Evolutionary conservation across 2,797 vertebrate genomes (phyloP), one percentile per base, ranked within the genome.

Genomic region (Xenopus petersii): DNA sequence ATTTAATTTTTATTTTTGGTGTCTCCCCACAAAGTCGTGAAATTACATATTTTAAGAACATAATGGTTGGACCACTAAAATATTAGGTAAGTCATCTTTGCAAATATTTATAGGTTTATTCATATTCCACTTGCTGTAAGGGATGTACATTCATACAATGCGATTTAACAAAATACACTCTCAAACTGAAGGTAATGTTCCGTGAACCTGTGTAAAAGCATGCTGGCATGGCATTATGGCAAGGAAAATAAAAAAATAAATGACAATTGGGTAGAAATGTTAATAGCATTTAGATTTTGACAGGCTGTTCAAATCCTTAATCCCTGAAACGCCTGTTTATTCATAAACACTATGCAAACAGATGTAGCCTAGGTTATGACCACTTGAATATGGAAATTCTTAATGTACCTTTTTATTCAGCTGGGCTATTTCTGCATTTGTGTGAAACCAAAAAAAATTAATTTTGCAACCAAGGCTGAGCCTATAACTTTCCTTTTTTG

Each of bases 81-180:
- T 74, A 83, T 74, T 64, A 0, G 2, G 89, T 92, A 91, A 93
- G 93, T 91, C 89, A 68, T 81, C 68, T 84, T 85, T 96, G 96
- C 94, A 98, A 98, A 97, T 96, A 94, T 95, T 96, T 94, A 96
- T 94, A 96, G 93, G 94, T 98, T 98, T 98, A 98, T 98, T 98
- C 93, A 94, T 96, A 95, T 94, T 93, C 95, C 94, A 93, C 91
- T 95, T 94, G 71, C 59, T 70, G 94, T 95, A 96, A 94, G 96
- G 93, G 95, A 94, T 95, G 94, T 96, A 97, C 95, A 96, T 95
- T 97, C 94, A 95, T 94, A 93, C 92, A 89, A 91, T 93, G 89
- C 87, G 89, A 93, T 89, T 93, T 87, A 93, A 94, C 93, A 90
- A 91, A 91, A 88, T 91, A 91, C 87, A 93, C 84, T 92, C 77